Base-by-base conservation (phyloP, 2,888 invertebrate genomes). In the Leucophenga montana region DNA sequence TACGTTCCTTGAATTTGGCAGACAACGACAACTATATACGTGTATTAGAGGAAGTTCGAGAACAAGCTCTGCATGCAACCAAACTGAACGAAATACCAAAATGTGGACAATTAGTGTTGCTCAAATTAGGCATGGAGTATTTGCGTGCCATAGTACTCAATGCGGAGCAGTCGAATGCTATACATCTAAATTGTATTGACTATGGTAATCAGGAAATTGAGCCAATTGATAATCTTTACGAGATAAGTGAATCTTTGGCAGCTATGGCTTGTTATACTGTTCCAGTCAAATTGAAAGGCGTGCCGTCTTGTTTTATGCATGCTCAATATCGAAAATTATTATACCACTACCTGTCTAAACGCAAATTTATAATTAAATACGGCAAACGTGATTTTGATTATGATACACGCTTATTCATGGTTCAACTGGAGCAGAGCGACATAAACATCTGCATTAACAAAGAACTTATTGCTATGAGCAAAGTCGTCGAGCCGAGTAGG, bases 91-190 rank as follows among this genome's bases (percentile, higher is more conserved):
- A 72, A 9, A 3, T 77, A n/a, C 88, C 88, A 0, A 50, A 76
- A 27, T 77, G 77, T 46, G 88, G 88, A 0, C 79, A 86, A 13
- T 72, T 87, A 9, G 86, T 87, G 0, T 66, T 88, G 2, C 75
- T 83, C 0, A 80, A 85, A 64, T 80, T 83, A 22, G 72, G 82
- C 18, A 61, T 73, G 1, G 78, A 82, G 67, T 80, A 72, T 31
- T 78, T 82, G 56, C 85, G 88, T 0, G 88, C 86, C 16, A 74
- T 87, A 73, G 81, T 88, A 0, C 68, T 88, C 0, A 83, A 83
- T 71, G 71, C 75, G 0, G 78, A 82, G 0, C 73, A 85, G 67
- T 68, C 76, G 1, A 71, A 79, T 1, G 71, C 73, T 22, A 86
- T 88, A 13, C 77, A 77, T 53, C 70, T 88, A 13, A 78, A 85